Evolutionary conservation across 1,140 invertebrate genomes (phyloP).

Genomic region (Odontomachus brunneus): DNA sequence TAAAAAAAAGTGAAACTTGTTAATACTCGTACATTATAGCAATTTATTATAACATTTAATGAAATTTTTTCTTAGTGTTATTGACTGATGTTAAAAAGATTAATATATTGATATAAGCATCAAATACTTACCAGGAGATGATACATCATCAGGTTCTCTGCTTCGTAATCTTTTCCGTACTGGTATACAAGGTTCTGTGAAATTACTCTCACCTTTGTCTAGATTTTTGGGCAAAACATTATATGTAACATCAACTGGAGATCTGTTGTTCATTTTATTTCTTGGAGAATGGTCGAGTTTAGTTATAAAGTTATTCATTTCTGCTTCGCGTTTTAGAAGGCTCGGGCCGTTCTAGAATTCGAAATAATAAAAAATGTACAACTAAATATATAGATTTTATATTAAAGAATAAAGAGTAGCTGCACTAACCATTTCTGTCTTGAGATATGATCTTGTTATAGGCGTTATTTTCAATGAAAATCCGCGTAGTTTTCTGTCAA

Average conservation of each 20-base stretch:
- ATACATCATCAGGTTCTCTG: conserved; percentile 80
- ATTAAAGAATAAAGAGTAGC: not conserved
- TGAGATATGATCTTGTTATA: conserved; percentile 74
- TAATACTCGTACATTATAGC: not conserved
- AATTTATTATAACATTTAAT: conserved; percentile 11
- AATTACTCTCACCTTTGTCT: conserved; percentile 68
- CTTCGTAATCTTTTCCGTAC: conserved; percentile 83
- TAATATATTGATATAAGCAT: not conserved
- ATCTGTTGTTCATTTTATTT: conserved; percentile 59
- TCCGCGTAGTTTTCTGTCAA: conserved; percentile 88
- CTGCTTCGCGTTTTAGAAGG: conserved; percentile 47
- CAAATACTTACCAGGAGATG: conserved; percentile 83
- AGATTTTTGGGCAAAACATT: conserved; percentile 69
- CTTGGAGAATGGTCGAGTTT: conserved; percentile 79
- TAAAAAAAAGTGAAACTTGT: too few species aligned
- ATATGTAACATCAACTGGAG: conserved; percentile 49
- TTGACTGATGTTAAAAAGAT: not conserved
- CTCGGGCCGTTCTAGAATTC: conserved; percentile 18
- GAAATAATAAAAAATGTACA: conserved; percentile 19
- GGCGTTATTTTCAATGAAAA: conserved; percentile 82
- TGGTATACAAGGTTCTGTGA: conserved; percentile 76
- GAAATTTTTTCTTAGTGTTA: not conserved
- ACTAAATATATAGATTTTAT: not conserved
- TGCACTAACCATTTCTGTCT: conserved; percentile 55
- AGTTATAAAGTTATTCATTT: conserved; percentile 76